Evolutionary conservation across 2,888 invertebrate genomes (phyloP), one percentile per base, ranked within the genome.

Genomic region (Leptinotarsa rubiginosa): DNA sequence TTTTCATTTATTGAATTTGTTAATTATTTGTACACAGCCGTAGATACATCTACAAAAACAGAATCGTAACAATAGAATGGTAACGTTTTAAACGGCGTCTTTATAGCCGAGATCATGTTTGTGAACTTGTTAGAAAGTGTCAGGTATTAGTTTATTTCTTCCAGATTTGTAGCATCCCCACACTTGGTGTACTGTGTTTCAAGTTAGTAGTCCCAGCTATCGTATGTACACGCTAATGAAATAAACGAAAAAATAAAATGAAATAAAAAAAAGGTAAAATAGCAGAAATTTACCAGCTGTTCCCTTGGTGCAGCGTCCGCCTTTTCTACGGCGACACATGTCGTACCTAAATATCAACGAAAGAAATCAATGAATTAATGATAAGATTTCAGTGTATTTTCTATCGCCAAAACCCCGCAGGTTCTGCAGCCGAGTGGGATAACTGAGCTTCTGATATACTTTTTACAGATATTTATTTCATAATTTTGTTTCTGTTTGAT

Each of bases 221-320:
- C 75, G 65, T 78, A 78, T 78, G 65, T 78, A 78, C 78, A 78
- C 74, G 78, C 78, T 71, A 54, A 65, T 75, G 64, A 72, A 65
- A 70, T 54, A 72, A 62, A 66, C 72, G 75, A 65, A 41, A 62
- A 75, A 50, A 64, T 68, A 12, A 41, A 41, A 41, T 41, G 31
- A 68, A 65, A 70, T 56, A 69, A 74, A 72, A 74, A 74, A 68
- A 73, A 59, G 71, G 69, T 69, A 56, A 69, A 69, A 69, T 56
- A 56, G 68, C 70, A 54, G 78, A 75, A 77, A 84, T 84, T 94
- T 96, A 97, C 97, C 97, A 91, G 97, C 97, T 89, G 97, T 97
- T 93, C 97, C 97, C 93, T 97, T 96, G 88, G 97, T 97, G 92
- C 97, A 97, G 91, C 96, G 94, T 89, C 97, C 97, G 90, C 96